Conservation (phyloP, 2,113 vertebrate species). For the Synodontis membranacea region DNA sequence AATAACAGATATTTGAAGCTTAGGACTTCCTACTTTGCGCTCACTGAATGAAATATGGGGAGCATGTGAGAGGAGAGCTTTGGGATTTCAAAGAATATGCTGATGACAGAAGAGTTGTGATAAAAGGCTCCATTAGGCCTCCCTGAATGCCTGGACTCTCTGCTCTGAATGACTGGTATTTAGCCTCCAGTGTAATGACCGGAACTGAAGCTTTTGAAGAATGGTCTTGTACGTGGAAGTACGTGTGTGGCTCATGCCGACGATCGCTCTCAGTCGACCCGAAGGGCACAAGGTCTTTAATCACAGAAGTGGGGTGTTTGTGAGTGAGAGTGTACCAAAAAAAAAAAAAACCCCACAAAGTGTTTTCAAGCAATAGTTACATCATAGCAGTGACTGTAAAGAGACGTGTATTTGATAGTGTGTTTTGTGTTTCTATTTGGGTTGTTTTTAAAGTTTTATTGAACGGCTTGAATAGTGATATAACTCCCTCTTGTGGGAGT, state of each 20-base stretch:
- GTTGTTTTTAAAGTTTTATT: not conserved
- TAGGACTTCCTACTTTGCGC: not conserved
- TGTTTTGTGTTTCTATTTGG: not conserved
- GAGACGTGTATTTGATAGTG: not conserved
- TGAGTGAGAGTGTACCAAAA: not conserved
- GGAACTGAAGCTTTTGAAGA: constrained; percentile 43
- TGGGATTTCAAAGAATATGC: constrained; percentile 23
- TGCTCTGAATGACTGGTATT: constrained; percentile 41
- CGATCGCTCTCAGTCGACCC: constrained; percentile 36
- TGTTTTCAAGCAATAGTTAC: not conserved
- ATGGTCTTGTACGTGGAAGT: constrained; percentile 34
- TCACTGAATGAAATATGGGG: constrained; percentile 7
- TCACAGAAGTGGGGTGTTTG: constrained; percentile 21
- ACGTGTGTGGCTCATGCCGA: constrained; percentile 28
- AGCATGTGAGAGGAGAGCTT: not conserved
- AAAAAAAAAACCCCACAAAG: not conserved
- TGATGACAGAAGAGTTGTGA: constrained; percentile 25
- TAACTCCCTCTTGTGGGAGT: constrained; percentile 43
- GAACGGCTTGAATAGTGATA: not conserved
- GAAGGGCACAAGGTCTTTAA: constrained; percentile 29
- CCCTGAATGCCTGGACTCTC: not conserved
- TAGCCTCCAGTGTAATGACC: constrained; percentile 43
- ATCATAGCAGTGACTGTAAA: not conserved
- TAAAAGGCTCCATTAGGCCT: constrained; percentile 28
- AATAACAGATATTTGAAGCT: not conserved